Base-by-base conservation (phyloP, 2,888 invertebrate genomes). In the Drosophila eohydei region DNA sequence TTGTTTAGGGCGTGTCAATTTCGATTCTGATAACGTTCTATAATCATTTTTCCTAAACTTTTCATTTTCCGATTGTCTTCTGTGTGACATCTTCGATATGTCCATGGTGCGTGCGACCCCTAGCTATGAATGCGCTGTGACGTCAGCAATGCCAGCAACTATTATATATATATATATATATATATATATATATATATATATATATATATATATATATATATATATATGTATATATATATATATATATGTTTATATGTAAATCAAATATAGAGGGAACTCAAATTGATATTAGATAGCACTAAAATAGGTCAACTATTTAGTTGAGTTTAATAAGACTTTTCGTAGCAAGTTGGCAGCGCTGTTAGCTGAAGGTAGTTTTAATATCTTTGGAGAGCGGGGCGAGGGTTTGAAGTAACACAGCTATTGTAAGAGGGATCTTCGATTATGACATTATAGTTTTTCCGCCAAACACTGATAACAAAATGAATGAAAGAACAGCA, bases 1-100 rank as follows among this genome's bases (percentile, higher is more conserved):
- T n/a, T 28, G 30, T 34, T 38, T 40, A 52, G 74, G 82, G 78
- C 59, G 71, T 78, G 71, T 57, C 62, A 59, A 56, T 38, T 69
- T 52, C 11, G 28, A 38, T 52, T 55, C 52, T 44, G 60, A 63
- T 65, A 63, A 65, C 60, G 28, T 34, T 40, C 44, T 54, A 72
- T 75, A 63, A 51, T 58, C 3, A 16, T 48, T 54, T 54, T 70
- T 59, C 38, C 21, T 1, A 63, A 56, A 43, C 1, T 34, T 64
- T 30, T 16, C 14, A 41, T 28, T 52, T 41, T 48, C 11, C 8
- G 8, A 54, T 30, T 41, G 7, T 30, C 3, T 26, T 16, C 28
- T 48, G 41, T 54, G 64, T 67, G 7, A 64, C 36, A 71, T 64
- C 44, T 64, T 61, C 4, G 11, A 41, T 41, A 8, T 26, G 46